Conservation (phyloP, 2,797 vertebrate genomes). For the Champsocephalus esox region DNA sequence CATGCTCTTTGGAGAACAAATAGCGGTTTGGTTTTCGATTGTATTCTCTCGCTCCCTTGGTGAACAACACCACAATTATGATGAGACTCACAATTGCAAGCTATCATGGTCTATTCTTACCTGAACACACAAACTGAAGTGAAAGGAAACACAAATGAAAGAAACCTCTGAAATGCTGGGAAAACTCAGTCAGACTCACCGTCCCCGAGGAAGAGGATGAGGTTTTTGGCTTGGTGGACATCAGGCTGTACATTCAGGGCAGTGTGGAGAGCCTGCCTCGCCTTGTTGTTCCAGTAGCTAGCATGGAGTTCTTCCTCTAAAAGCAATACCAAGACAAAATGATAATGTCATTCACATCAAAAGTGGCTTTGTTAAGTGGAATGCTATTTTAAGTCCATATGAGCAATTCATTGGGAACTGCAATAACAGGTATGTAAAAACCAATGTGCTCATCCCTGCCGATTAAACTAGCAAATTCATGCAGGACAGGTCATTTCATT, state of each 20-base stretch:
- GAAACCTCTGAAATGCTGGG: neutral
- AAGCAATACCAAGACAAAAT: slow-evolving; percentile 18
- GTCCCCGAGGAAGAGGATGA: slow-evolving; percentile 88
- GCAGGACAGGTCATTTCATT: neutral
- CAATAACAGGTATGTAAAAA: neutral
- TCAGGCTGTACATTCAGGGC: slow-evolving; percentile 78
- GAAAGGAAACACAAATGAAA: slow-evolving; percentile 8
- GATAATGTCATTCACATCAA: neutral
- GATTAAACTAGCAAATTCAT: neutral
- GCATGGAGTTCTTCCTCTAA: slow-evolving; percentile 81
- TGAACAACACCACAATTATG: slow-evolving; percentile 6
- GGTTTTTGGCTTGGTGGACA: slow-evolving; percentile 79
- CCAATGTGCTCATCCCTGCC: neutral
- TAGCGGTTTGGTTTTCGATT: neutral
- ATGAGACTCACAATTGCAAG: neutral
- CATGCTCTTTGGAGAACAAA: slow-evolving; percentile 12
- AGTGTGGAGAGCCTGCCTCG: slow-evolving; percentile 65
- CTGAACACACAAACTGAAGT: slow-evolving; percentile 11
- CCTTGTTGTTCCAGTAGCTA: slow-evolving; percentile 85
- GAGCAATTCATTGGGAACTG: neutral
- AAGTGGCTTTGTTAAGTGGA: neutral
- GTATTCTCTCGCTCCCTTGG: neutral
- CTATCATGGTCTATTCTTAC: neutral
- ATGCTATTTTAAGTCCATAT: neutral
- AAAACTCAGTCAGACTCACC: slow-evolving; percentile 75